Evolutionary conservation across 2,113 vertebrate species (phyloP), one percentile per base, ranked within the genome.

Genomic region (Epinephelus cyanopodus): DNA sequence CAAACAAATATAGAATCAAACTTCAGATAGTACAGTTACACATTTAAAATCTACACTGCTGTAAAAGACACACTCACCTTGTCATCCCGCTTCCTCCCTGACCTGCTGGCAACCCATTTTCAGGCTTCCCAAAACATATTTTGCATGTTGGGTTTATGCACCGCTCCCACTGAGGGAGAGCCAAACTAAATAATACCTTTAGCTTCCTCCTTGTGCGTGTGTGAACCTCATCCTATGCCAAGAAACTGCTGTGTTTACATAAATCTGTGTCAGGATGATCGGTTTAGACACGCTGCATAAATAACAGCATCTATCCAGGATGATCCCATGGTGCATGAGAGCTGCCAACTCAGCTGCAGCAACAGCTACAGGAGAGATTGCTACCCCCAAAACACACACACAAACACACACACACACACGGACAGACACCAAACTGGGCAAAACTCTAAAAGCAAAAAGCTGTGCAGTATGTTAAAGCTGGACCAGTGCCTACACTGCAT

Each of bases 201-300:
- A 69, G 76, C 75, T 83, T 88, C 77, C 78, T 82, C 12, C 71
- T 54, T 78, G 75, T 84, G 80, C 39, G 72, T 84, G 67, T 76
- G 77, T 77, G 74, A 84, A 87, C 72, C 71, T 79, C 70, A 53
- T 78, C 63, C 61, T 61, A 48, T 90, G 90, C 86, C 90, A 91
- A 85, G 74, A 83, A 92, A 87, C 88, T 86, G 88, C 81, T 84
- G 87, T 90, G 87, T 90, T 90, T 89, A 87, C 81, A 90, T 89
- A 88, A 92, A 87, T 91, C 89, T 90, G 81, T 86, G 87, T 87
- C 79, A 81, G 88, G 80, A 77, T 85, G 91, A 94, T 93, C 86
- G 86, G 91, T 92, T 93, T 90, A 89, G 93, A 91, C 90, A 91
- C 39, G 82, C 88, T 88, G 87, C 90, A 85, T 89, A 91, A 93